phyloP scores from a whole-genome alignment of 2,113 vertebrate species.

The Parus major region DNA sequence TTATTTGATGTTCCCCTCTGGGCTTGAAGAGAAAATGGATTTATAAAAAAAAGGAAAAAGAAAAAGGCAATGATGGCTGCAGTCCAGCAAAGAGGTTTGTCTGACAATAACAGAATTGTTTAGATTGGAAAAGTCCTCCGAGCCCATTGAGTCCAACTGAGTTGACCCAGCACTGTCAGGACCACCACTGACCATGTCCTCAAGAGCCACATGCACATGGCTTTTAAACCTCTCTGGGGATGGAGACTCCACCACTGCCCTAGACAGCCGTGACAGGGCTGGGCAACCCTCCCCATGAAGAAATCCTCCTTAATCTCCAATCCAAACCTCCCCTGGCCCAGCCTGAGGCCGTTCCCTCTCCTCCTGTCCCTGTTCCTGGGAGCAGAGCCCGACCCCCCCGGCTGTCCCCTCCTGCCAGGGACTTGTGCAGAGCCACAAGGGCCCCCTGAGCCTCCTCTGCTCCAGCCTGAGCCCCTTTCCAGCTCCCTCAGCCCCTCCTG shows the following conservation, averaged over 20 bases:
- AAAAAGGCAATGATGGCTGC: neutral
- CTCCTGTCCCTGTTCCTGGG: neutral
- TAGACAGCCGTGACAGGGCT: neutral
- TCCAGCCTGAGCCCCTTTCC: neutral
- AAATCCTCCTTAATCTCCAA: neutral
- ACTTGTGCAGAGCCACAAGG: neutral
- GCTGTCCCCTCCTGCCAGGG: neutral
- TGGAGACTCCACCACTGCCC: neutral
- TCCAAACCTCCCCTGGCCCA: accelerated
- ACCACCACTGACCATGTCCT: neutral
- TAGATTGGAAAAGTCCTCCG: neutral
- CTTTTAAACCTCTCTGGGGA: neutral
- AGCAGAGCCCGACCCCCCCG: neutral
- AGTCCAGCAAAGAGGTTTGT: neutral
- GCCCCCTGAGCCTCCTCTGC: neutral
- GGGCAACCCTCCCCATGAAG: accelerated
- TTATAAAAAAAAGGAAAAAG: neutral
- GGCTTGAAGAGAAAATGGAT: neutral
- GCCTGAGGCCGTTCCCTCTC: neutral
- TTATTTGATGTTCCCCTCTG: neutral
- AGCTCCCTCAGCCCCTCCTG: neutral
- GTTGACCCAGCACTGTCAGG: neutral
- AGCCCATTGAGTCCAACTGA: neutral
- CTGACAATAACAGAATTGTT: neutral
- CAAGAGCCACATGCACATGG: accelerated